Percentiles rank a stretch among this genome's conserved stretches.
Evolutionary conservation across 2,888 invertebrate species (phyloP).

Genomic region (Heliconius erato): DNA sequence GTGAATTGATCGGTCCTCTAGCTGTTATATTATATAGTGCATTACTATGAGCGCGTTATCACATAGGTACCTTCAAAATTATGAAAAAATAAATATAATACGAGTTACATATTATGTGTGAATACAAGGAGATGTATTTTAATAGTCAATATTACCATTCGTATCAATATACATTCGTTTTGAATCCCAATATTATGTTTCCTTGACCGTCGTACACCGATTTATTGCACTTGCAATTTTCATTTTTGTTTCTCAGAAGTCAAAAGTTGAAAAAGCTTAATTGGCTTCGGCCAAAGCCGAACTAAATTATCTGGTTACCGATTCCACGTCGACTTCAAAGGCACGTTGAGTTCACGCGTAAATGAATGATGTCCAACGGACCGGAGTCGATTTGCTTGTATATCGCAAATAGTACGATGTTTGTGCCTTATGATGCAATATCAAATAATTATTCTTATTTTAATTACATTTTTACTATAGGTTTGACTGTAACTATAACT

Average conservation of each 20-base stretch:
- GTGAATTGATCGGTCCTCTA: constrained; percentile 4
- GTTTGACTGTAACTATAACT: too few relatives aligned
- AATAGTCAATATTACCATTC: not conserved
- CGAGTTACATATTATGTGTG: not conserved
- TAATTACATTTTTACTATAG: not conserved
- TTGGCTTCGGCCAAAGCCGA: constrained; percentile 23
- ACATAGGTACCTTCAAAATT: not conserved
- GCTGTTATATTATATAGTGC: not conserved
- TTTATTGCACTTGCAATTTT: constrained; percentile 8
- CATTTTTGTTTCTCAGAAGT: constrained; percentile 16
- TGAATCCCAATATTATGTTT: not conserved
- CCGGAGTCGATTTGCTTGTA: constrained; percentile 18
- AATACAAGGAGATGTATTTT: not conserved
- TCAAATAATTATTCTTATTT: not conserved
- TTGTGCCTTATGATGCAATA: not conserved
- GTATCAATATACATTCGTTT: not conserved
- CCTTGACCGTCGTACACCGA: not conserved
- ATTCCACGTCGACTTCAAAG: constrained; percentile 24
- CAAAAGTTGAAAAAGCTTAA: constrained; percentile 19
- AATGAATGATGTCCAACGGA: constrained; percentile 12
- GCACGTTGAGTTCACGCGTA: constrained; percentile 25
- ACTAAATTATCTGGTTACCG: constrained; percentile 18
- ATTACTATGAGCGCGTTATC: too few relatives aligned
- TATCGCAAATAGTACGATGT: not conserved
- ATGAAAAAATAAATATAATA: not conserved